Conservation (phyloP, 2,888 invertebrate species). For the Platycheirus rosarum region DNA sequence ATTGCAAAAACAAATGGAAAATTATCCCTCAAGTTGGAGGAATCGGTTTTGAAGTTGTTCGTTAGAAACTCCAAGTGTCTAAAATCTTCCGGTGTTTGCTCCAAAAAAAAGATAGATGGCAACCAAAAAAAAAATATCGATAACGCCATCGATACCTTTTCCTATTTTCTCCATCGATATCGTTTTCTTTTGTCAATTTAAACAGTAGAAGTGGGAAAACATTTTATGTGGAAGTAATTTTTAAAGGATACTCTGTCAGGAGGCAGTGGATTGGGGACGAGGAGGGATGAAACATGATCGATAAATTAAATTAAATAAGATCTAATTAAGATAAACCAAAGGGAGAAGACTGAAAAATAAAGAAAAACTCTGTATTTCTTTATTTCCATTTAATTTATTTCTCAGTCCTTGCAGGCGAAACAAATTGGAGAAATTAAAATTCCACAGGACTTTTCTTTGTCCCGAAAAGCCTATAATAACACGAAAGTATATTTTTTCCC, state of each 20-base stretch:
- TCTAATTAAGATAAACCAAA: constrained; percentile 22
- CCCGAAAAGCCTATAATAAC: too few relatives aligned
- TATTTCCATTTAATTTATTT: constrained; percentile 51
- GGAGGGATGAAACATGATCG: constrained; percentile 29
- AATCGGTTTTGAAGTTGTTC: neutral
- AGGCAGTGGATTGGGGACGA: too few relatives aligned
- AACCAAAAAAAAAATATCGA: constrained; percentile 8
- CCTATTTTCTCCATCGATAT: constrained; percentile 9
- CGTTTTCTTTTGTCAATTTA: constrained; percentile 30
- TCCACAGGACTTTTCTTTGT: neutral
- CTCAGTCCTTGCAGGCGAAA: constrained; percentile 15
- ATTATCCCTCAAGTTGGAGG: constrained; percentile 1
- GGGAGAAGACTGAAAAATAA: neutral
- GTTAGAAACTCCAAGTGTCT: neutral
- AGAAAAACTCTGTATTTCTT: constrained; percentile 5
- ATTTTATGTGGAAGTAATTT: constrained; percentile 36
- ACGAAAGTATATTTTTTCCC: neutral
- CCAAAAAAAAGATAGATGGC: constrained; percentile 8
- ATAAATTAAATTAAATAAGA: constrained; percentile 38
- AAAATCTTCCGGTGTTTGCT: constrained; percentile 13
- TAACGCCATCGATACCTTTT: constrained; percentile 23
- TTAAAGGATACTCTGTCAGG: neutral
- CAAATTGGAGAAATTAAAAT: constrained; percentile 49
- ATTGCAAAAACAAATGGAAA: constrained; percentile 11
- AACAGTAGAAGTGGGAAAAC: constrained; percentile 18